Percentiles rank a stretch among this genome's conserved stretches.
Conservation (phyloP, 1,140 invertebrate species). For the Drosophila fuyamai region DNA sequence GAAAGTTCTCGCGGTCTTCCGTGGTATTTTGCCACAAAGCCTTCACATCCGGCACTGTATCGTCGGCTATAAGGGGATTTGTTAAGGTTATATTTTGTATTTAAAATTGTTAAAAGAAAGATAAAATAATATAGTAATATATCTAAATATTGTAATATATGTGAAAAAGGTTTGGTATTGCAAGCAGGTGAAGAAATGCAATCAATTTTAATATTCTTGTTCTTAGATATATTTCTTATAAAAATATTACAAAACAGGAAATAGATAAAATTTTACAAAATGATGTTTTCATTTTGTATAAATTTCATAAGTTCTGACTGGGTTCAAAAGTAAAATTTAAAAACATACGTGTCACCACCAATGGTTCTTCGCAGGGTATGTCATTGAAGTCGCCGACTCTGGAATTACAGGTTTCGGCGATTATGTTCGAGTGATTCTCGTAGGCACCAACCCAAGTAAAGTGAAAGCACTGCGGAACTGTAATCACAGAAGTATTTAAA, state of each 20-base stretch:
- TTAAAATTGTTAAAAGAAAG: neutral
- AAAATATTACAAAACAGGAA: too few species aligned
- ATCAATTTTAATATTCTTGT: too few species aligned
- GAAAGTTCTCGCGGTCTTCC: constrained; percentile 49
- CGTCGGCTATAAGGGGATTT: constrained; percentile 48
- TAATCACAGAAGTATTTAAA: neutral
- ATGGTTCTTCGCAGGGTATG: constrained; percentile 68
- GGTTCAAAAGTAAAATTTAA: too few species aligned
- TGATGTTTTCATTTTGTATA: too few species aligned
- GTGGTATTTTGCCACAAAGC: constrained; percentile 62
- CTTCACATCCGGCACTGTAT: constrained; percentile 72
- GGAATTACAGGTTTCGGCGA: constrained; percentile 55
- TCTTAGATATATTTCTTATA: too few species aligned
- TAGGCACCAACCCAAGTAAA: constrained; percentile 80
- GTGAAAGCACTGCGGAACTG: constrained; percentile 75
- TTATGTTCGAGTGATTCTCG: constrained; percentile 64
- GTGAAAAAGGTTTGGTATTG: too few species aligned
- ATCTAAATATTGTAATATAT: too few species aligned
- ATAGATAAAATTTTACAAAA: too few species aligned
- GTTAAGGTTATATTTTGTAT: too few species aligned
- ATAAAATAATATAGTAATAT: too few species aligned
- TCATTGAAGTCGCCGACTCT: constrained; percentile 66
- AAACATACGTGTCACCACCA: constrained; percentile 67
- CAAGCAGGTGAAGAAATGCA: too few species aligned
- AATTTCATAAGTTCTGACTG: too few species aligned